Percentiles rank a stretch among this genome's conserved stretches.
Evolutionary conservation across 92 coral and sea anemone genomes (phyloP).

Genomic region (Ricordea florida): DNA sequence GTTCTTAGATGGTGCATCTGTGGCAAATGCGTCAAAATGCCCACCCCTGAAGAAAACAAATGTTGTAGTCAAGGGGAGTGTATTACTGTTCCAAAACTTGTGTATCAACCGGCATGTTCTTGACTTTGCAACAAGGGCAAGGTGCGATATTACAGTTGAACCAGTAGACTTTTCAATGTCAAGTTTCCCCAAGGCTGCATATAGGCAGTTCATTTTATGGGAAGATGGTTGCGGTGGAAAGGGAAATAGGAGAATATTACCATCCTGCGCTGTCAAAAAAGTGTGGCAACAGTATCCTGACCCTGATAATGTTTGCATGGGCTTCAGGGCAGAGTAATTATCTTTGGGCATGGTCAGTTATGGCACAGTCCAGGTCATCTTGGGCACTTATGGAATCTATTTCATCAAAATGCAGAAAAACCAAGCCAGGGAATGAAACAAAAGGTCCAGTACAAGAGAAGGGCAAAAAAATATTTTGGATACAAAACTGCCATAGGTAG

Average conservation of each 20-base stretch:
- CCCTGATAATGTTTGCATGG: constrained; percentile 35
- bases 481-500: background rate
- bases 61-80: background rate
- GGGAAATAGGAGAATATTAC: constrained; percentile 8
- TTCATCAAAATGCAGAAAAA: background rate
- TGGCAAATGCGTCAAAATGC: background rate
- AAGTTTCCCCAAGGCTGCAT: constrained; percentile 27
- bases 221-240: constrained; percentile 26
- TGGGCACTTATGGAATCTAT: background rate
- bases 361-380: background rate
- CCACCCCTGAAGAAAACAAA: too few relatives aligned
- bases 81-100: background rate
- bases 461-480: background rate
- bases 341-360: background rate
- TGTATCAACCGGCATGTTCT: constrained; percentile 6
- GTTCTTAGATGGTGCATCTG: background rate
- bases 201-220: constrained; percentile 28
- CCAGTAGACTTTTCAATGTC: constrained; percentile 22
- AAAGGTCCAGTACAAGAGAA: background rate
- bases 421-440: background rate
- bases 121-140: constrained; percentile 4
- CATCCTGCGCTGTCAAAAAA: constrained; percentile 28
- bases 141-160: constrained; percentile 23
- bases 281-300: constrained; percentile 22
- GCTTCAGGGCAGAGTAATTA: constrained; percentile 21